Conservation (phyloP, 2,113 vertebrate species). For the Phalacrocorax aristotelis region DNA sequence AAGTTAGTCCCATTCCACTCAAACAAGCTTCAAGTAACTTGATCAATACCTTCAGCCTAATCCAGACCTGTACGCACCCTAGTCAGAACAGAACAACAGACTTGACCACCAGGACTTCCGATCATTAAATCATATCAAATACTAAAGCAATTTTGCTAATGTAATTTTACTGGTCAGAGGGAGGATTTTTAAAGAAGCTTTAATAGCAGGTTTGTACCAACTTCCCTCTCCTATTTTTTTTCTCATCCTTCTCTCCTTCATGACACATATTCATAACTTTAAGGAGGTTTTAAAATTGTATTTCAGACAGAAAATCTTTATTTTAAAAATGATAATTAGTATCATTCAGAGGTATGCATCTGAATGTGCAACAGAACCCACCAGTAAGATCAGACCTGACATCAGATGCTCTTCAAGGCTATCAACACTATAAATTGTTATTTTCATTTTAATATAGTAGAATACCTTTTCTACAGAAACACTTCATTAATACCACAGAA, state of each 20-base stretch:
- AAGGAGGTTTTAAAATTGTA: background rate
- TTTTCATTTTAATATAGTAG: background rate
- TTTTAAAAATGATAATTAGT: background rate
- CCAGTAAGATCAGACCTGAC: background rate
- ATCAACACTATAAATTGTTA: background rate
- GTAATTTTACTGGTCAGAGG: background rate
- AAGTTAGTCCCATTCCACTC: background rate
- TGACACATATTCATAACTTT: background rate
- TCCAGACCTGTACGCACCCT: background rate
- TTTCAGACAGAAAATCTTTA: background rate
- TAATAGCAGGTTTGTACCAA: background rate
- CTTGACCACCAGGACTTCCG: background rate
- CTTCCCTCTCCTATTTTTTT: background rate
- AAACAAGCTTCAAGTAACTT: background rate
- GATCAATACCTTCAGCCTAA: background rate
- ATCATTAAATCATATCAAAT: background rate
- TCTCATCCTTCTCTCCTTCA: background rate
- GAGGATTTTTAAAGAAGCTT: background rate
- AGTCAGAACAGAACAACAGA: background rate
- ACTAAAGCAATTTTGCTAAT: background rate
- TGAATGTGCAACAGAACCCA: background rate
- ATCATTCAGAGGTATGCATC: background rate
- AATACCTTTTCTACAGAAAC: background rate
- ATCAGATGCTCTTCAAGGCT: background rate
- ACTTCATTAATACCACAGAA: background rate